Evolutionary conservation across 1,140 invertebrate genomes (phyloP), one percentile per base, ranked within the genome.

Genomic region (Delia radicum): DNA sequence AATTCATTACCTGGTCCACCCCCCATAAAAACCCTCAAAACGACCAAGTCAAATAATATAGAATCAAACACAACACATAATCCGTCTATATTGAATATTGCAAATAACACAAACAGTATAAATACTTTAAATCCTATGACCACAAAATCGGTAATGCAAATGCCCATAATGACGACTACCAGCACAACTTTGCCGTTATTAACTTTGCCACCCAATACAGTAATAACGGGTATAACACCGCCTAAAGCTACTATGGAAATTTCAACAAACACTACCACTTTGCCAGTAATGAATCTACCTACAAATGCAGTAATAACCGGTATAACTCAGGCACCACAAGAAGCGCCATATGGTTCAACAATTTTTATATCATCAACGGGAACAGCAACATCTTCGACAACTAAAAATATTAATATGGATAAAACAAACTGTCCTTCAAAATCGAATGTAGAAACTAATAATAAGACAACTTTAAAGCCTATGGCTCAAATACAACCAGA

Each of bases 231-330:
- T 2, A 21, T 69, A 7, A 33, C 12, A 24, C 21, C 65, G 7
- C 1, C 18, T 3, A n/a, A 28, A 21, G 6, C 28, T 5, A 63
- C 26, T 5, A 0, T 65, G 0, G 13, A 4, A 2, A 12, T 15
- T 15, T 5, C 62, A 65, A 1, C 62, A 15, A 65, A 26, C 13
- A 48, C 46, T 18, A n/a, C n/a, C n/a, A n/a, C n/a, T n/a, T n/a
- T n/a, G n/a, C 18, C 37, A 33, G 15, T 42, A 71, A 15, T 69
- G 31, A 21, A 65, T 29, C 18, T 76, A 2, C 75, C 75, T 27
- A 28, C 29, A 3, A 72, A 72, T 31, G 75, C 69, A 4, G 75
- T 76, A 18, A 72, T 76, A 18, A 76, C 75, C 15, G 55, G 33
- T 4, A 37, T 76, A 31, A 18, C 42, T 8, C 26, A 67, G 13